Evolutionary conservation across 2,888 invertebrate species (phyloP).

Genomic region (Oscheius sp.): DNA sequence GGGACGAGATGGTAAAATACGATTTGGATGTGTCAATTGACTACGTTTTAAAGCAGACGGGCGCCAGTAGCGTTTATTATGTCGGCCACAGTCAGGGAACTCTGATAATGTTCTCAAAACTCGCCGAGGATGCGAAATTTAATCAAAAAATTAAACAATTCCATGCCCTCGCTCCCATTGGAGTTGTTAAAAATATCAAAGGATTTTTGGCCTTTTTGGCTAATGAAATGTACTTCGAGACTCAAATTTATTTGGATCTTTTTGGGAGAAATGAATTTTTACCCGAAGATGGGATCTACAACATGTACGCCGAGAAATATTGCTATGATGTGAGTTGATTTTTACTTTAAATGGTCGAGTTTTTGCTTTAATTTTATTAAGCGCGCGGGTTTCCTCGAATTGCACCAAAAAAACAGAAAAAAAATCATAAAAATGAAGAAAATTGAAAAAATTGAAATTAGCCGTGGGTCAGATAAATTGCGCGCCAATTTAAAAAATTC

Average conservation of each 20-base stretch:
- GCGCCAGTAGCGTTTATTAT: slow-evolving; percentile 25
- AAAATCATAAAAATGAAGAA: too few species aligned
- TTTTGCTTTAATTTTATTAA: too few species aligned
- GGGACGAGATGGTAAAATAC: slow-evolving; percentile 36
- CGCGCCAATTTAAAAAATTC: too few species aligned
- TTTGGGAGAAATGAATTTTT: slow-evolving; percentile 75
- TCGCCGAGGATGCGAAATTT: slow-evolving; percentile 26
- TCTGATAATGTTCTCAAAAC: slow-evolving; percentile 34
- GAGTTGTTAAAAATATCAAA: slow-evolving; percentile 71
- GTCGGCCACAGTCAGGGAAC: slow-evolving; percentile 42
- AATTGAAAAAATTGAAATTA: too few species aligned
- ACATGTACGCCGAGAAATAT: slow-evolving; percentile 4
- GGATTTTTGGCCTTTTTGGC: slow-evolving; percentile 65
- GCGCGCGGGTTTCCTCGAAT: too few species aligned
- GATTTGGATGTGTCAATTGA: slow-evolving; percentile 35
- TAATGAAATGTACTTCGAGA: slow-evolving; percentile 49
- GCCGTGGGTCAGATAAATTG: too few species aligned
- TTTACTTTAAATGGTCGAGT: too few species aligned
- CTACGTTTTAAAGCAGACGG: slow-evolving; percentile 19
- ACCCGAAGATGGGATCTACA: neutral
- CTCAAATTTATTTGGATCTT: slow-evolving; percentile 73
- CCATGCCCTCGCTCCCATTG: slow-evolving; percentile 71
- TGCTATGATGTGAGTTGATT: slow-evolving; percentile 23
- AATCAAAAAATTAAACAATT: slow-evolving; percentile 59
- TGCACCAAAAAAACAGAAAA: too few species aligned